Evolutionary conservation across 2,113 vertebrate genomes (phyloP), one percentile per base, ranked within the genome.

Genomic region (Gila orcuttii): DNA sequence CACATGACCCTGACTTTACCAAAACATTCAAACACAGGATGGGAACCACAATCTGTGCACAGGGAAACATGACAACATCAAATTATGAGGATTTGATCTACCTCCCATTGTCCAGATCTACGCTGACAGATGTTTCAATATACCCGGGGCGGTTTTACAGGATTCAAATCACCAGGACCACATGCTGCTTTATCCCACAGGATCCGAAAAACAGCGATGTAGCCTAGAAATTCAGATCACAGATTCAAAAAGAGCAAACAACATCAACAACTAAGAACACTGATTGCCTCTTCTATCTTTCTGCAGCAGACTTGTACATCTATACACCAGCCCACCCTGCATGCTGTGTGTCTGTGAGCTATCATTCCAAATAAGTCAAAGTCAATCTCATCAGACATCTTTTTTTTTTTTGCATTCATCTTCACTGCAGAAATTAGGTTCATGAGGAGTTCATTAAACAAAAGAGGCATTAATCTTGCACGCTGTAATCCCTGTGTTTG

Each of bases 371-470:
- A 85, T 60, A 66, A 66, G 31, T 33, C n/a, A 71, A 52, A 59
- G 55, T 71, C 78, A 84, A 86, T 60, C 75, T 79, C 57, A 23
- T 79, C 83, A 84, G 36, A 19, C 50, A 77, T 64, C 3, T 76
- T 42, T 15, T 50, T 45, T 84, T 77, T 77, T 79, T 79, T 80
- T 42, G n/a, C 45, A 77, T 50, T 69, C 39, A 84, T 77, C 68
- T 69, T 80, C 60, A 6, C 28, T 60, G 47, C 76, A 50, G 66
- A 86, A 86, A 88, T 86, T 86, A 84, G 19, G 79, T 84, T 81
- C 79, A 86, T 79, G 71, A 86, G 64, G 66, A 79, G 73, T 86
- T 88, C 79, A 86, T 88, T 86, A 86, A 68, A 78, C 62, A 77
- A 82, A 57, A 76, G 42, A 60, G 19, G 74, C 84, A 36, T 83